Evolutionary conservation across 1,140 invertebrate genomes (phyloP), one percentile per base, ranked within the genome.

Genomic region (Heliconius hermathena): DNA sequence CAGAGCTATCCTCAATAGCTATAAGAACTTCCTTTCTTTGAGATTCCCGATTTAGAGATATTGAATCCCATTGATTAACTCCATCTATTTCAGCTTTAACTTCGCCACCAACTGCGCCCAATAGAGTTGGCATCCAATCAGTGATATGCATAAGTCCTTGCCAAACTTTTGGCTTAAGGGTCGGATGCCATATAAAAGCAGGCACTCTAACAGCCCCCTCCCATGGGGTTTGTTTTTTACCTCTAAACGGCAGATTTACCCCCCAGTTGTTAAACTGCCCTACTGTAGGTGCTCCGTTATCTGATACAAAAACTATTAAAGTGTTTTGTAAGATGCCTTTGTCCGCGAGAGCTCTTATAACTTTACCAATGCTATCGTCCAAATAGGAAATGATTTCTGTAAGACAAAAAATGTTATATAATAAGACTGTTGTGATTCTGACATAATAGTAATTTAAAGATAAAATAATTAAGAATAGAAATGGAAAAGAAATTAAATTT

Each of bases 121-220:
- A 29, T 36, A 99, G 92, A 0, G 98, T 98, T 0, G 98, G 98
- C 54, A 99, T 89, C 97, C 98, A 99, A 91, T 99, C 98, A n/a
- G 96, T 96, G 8, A 99, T 96, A 84, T 98, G 97, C 90, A 99
- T 97, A 71, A 99, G 91, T 66, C 98, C 96, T 79, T 96, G 95
- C 97, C 22, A 98, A 94, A 88, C 96, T 88, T 83, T 95, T 90
- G 76, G 95, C 91, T 72, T 96, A n/a, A 96, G 92, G 82, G 95
- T 87, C 0, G 97, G 96, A 92, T 97, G 98, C 97, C 97, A 98
- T 77, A 99, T 95, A 54, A 98, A 97, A 0, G 97, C 97, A 1
- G 96, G 96, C 1, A 97, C 97, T 81, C 98, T 95, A 0, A 97
- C 96, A 1, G 96, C 98, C 8, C 98, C 98, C 95, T 99, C 98